Evolutionary conservation across 2,113 vertebrate species (phyloP).

Genomic region (Aix galericulata): DNA sequence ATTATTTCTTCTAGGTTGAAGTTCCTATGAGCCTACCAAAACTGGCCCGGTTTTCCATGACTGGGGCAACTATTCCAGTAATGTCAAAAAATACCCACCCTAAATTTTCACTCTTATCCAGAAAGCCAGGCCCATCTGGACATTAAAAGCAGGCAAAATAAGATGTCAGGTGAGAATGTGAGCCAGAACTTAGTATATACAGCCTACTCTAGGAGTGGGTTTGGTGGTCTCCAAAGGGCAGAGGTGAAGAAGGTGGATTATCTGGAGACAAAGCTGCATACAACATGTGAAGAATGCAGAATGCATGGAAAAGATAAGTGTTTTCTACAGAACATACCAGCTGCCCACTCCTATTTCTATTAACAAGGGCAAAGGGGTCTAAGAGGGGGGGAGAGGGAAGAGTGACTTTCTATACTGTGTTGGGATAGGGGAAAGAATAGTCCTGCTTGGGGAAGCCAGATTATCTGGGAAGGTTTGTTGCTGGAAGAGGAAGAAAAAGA

Average conservation of each 20-base stretch:
- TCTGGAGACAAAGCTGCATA: background rate
- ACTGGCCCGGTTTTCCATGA: background rate
- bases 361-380: background rate
- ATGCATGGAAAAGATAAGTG: background rate
- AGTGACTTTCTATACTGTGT: background rate
- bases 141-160: background rate
- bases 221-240: background rate
- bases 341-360: background rate
- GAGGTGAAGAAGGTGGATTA: background rate
- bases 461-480: background rate
- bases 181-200: background rate
- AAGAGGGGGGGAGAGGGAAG: background rate
- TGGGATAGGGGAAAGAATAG: background rate
- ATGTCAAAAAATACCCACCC: background rate
- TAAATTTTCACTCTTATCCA: background rate
- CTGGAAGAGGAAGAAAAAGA: background rate
- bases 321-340: background rate
- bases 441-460: background rate
- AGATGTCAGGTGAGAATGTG: background rate
- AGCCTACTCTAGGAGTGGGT: background rate
- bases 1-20: background rate
- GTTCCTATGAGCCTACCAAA: background rate
- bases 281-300: fast-evolving
- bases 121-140: background rate
- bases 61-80: background rate